phyloP scores from a whole-genome alignment of 2,888 invertebrate species.

The Tuta absoluta region DNA sequence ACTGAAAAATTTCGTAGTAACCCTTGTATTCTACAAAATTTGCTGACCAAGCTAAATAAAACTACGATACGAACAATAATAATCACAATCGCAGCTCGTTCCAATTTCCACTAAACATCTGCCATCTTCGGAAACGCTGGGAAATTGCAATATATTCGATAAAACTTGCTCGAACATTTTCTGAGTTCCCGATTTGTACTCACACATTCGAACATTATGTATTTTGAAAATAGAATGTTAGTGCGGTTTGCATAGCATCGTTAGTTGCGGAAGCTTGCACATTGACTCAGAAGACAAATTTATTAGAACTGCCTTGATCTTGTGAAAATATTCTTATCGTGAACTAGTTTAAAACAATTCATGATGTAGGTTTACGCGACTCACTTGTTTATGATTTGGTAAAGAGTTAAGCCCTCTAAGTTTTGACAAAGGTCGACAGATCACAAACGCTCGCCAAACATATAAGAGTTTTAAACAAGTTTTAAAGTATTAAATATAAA shows the following conservation, averaged over 20 bases:
- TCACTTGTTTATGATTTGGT: no score
- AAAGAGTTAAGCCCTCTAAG: no score
- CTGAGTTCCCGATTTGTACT: conserved; percentile 5
- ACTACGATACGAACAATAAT: conserved; percentile 8
- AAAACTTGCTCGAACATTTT: conserved; percentile 11
- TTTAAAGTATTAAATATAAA: no score
- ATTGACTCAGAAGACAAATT: background rate
- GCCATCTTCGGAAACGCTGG: conserved; percentile 12
- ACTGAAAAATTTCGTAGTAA: background rate
- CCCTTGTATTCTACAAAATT: background rate
- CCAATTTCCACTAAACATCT: conserved; percentile 18
- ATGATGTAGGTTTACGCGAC: no score
- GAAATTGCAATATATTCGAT: conserved; percentile 20
- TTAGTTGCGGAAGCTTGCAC: conserved; percentile 26
- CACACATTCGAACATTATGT: conserved; percentile 25
- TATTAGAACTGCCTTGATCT: background rate
- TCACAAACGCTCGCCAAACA: no score
- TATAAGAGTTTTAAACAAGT: no score
- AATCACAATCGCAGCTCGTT: conserved; percentile 7
- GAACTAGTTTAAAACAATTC: no score
- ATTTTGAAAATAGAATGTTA: conserved; percentile 38
- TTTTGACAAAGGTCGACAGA: no score
- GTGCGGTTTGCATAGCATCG: conserved; percentile 32
- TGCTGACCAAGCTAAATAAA: background rate
- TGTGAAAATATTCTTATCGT: background rate